These are phyloP conservation scores for Malacosoma neustria DNA, from an alignment of 2,888 invertebrate genomes.

Conservation along the genomic window DNA sequence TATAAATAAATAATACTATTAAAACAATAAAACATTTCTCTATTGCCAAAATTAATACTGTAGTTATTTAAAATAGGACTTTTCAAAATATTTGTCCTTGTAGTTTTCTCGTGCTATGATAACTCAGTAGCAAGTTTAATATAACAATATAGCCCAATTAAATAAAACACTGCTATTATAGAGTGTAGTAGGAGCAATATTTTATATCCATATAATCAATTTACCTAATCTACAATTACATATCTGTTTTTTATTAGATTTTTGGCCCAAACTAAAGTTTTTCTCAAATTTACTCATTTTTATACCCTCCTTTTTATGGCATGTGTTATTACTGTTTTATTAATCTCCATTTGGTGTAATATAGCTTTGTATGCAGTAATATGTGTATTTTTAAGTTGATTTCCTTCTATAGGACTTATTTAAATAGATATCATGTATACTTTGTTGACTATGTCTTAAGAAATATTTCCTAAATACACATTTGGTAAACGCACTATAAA, in stretches of 20 bases:
- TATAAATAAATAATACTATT: constrained; percentile 29
- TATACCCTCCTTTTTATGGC: too few species aligned
- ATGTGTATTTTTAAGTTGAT: too few species aligned
- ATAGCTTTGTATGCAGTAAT: too few species aligned
- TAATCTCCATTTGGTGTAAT: too few species aligned
- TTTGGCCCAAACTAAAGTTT: not conserved
- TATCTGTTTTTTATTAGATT: constrained; percentile 53
- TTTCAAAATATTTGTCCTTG: constrained; percentile 55
- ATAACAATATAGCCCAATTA: constrained; percentile 39
- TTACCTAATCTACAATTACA: constrained; percentile 56
- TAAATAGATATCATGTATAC: too few species aligned
- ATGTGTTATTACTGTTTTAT: too few species aligned
- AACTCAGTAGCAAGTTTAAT: constrained; percentile 40
- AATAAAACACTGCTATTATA: constrained; percentile 49
- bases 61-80: constrained; percentile 46
- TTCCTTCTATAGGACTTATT: too few species aligned
- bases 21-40: constrained; percentile 54
- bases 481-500: too few species aligned
- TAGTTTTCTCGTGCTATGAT: constrained; percentile 48
- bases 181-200: constrained; percentile 59
- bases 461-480: too few species aligned
- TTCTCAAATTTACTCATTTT: not conserved
- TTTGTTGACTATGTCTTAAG: too few species aligned
- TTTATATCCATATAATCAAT: constrained; percentile 51
- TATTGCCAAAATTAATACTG: constrained; percentile 63